Conservation (phyloP, 2,113 vertebrate species). For the Meleagris gallopavo region DNA sequence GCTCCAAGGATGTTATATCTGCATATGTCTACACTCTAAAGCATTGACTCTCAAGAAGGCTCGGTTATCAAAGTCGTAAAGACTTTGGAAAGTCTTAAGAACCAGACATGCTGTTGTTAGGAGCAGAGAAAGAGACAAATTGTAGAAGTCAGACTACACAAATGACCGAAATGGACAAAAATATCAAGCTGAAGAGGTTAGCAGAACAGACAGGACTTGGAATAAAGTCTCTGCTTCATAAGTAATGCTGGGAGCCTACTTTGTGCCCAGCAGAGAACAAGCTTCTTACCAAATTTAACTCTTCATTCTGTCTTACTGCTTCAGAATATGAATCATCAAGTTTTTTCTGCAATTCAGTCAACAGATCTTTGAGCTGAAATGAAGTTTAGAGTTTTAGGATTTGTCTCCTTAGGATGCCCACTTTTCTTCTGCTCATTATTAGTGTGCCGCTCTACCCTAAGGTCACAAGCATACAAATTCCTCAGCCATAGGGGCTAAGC, state of each 20-base stretch:
- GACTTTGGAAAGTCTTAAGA: constrained; percentile 59
- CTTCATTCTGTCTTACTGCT: constrained; percentile 99
- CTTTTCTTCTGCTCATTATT: constrained; percentile 69
- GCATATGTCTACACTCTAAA: background rate
- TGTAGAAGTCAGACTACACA: constrained; percentile 71
- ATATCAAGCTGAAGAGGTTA: constrained; percentile 80
- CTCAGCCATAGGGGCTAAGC: constrained; percentile 48
- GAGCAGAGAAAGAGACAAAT: constrained; percentile 78
- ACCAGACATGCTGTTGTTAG: constrained; percentile 78
- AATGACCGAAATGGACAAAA: constrained; percentile 72
- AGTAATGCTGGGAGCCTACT: constrained; percentile 63
- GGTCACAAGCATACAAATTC: constrained; percentile 60
- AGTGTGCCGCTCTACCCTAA: constrained; percentile 41
- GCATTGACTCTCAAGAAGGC: constrained; percentile 59
- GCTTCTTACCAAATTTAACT: constrained; percentile 98
- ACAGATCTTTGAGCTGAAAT: constrained; percentile 99
- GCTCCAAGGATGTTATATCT: background rate
- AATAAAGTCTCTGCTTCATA: constrained; percentile 67
- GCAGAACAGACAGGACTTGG: constrained; percentile 75
- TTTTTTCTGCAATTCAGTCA: constrained; percentile 99
- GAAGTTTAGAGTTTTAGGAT: constrained; percentile 91
- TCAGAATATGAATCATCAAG: constrained; percentile 99
- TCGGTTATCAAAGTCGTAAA: constrained; percentile 24
- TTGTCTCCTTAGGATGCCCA: constrained; percentile 68
- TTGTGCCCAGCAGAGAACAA: constrained; percentile 72